Evolutionary conservation across 2,888 invertebrate genomes (phyloP).

Genomic region (Dynastes maya): DNA sequence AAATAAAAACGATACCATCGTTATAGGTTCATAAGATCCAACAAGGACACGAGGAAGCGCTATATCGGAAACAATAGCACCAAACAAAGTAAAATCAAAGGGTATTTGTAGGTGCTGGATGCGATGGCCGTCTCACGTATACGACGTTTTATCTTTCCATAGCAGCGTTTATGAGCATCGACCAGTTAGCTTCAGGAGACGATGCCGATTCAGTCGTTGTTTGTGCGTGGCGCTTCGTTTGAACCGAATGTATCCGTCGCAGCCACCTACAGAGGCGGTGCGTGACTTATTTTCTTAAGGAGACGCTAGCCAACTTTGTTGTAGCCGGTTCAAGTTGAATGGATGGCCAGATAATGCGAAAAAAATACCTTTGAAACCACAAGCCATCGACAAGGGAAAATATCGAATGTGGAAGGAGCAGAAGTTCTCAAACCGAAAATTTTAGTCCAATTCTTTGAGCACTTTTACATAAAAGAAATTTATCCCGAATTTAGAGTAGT

Average conservation of each 20-base stretch:
- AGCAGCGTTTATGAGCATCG: background rate
- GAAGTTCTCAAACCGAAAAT: no score
- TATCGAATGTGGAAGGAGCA: background rate
- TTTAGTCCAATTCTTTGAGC: no score
- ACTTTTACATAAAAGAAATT: no score
- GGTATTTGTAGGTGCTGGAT: slow-evolving; percentile 24
- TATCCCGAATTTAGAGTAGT: no score
- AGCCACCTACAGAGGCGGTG: slow-evolving; percentile 43
- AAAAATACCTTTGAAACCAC: background rate
- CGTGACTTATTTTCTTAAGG: slow-evolving; percentile 47
- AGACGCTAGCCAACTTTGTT: background rate
- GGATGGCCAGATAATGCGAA: slow-evolving; percentile 25
- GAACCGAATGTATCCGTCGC: slow-evolving; percentile 43
- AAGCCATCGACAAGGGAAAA: background rate
- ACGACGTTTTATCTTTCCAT: no score
- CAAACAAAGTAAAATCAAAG: slow-evolving; percentile 26
- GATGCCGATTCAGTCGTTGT: slow-evolving; percentile 38
- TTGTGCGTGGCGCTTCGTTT: slow-evolving; percentile 41
- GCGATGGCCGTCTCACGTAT: slow-evolving; percentile 7
- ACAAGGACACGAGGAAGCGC: slow-evolving; percentile 28
- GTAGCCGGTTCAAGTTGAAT: background rate
- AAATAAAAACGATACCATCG: background rate
- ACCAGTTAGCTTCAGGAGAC: background rate
- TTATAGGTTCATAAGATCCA: slow-evolving; percentile 7
- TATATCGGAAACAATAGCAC: slow-evolving; percentile 26